phyloP scores from a whole-genome alignment of 2,797 vertebrate species.

The Halcyon badia region DNA sequence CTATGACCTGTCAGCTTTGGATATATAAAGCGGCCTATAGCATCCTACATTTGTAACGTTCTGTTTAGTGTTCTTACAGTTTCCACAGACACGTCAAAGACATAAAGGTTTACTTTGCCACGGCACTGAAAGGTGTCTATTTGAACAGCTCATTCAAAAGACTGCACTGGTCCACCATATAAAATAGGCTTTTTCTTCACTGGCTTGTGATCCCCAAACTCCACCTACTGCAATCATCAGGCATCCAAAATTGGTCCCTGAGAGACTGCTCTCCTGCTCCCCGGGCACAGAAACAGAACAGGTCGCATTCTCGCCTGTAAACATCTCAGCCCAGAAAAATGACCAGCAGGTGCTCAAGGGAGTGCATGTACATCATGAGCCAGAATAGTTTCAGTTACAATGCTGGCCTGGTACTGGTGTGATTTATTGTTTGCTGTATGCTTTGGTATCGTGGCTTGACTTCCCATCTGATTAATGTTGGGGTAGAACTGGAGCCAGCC shows the following conservation, averaged over 20 bases:
- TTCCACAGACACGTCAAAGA: conserved; percentile 17
- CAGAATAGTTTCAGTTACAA: background rate
- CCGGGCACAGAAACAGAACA: background rate
- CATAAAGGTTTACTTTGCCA: background rate
- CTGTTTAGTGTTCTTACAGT: background rate
- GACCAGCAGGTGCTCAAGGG: accelerated
- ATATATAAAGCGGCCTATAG: background rate
- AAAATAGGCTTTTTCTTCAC: background rate
- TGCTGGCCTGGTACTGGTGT: background rate
- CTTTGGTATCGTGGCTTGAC: background rate
- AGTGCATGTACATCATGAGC: background rate
- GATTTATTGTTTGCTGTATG: background rate
- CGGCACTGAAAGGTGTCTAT: background rate
- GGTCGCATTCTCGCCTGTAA: background rate
- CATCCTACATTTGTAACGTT: background rate
- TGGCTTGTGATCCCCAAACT: background rate
- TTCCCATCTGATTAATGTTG: background rate
- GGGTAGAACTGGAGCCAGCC: background rate
- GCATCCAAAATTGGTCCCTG: conserved; percentile 33
- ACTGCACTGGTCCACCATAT: background rate
- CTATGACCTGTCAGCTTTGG: background rate
- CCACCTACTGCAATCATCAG: background rate
- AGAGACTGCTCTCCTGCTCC: accelerated
- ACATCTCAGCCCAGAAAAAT: background rate
- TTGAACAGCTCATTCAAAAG: background rate